Percentiles rank a stretch among this genome's conserved stretches.
These are phyloP conservation scores for Drosophila lacicola DNA, from an alignment of 2,888 invertebrate species.

Conservation along the genomic window DNA sequence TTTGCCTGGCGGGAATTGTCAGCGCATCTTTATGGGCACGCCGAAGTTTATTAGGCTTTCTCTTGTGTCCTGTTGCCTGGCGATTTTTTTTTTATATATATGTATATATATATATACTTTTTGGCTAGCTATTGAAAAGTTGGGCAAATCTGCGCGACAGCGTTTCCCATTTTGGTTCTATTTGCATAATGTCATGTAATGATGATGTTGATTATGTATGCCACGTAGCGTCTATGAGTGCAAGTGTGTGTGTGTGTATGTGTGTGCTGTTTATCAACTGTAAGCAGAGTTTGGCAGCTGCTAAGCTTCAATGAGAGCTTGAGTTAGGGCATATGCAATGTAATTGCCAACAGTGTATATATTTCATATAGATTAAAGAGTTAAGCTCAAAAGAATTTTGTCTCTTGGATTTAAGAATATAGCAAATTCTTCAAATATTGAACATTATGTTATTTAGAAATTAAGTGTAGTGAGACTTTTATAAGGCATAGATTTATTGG, in stretches of 20 bases:
- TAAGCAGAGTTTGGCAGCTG: slow-evolving; percentile 27
- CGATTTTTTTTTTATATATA: slow-evolving; percentile 19
- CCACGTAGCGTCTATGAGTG: slow-evolving; percentile 7
- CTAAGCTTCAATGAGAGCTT: slow-evolving; percentile 26
- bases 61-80: slow-evolving; percentile 21
- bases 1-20: slow-evolving; percentile 69
- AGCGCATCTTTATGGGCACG: slow-evolving; percentile 67
- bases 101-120: background rate
- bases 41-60: slow-evolving; percentile 70
- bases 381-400: too few relatives aligned
- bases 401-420: too few relatives aligned
- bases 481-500: too few relatives aligned
- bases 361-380: too few relatives aligned
- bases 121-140: slow-evolving; percentile 63
- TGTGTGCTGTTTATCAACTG: slow-evolving; percentile 20
- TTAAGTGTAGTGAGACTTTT: too few relatives aligned
- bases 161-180: slow-evolving; percentile 63
- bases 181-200: slow-evolving; percentile 77
- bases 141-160: slow-evolving; percentile 45
- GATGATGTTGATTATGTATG: slow-evolving; percentile 68
- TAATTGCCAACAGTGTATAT: background rate
- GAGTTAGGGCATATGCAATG: background rate
- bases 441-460: too few relatives aligned
- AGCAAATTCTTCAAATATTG: too few relatives aligned
- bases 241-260: slow-evolving; percentile 2